Evolutionary conservation across 2,888 invertebrate species (phyloP), one percentile per base, ranked within the genome.

Genomic region (Eilema sororculum): DNA sequence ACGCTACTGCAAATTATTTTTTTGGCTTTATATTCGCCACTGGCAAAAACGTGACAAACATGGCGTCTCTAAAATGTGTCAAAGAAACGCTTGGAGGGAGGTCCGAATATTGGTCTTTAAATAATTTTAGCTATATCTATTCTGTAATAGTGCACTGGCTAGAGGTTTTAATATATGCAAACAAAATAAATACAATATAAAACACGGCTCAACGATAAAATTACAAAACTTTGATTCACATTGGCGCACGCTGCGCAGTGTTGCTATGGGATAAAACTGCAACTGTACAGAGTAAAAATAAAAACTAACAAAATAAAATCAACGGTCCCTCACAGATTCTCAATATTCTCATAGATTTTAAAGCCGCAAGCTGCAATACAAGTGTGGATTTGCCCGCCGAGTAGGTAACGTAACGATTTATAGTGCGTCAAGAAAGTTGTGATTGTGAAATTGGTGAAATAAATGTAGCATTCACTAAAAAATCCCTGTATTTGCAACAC

Each of bases 41-140:
- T 90, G 84, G 89, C 87, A 91, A 93, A 94, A 94, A 94, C 94
- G 94, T 94, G 94, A 94, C 94, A 91, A 94, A 93, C 89, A 94
- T 94, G 94, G 94, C 94, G 94, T 92, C 92, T 79, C 68, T 78
- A 77, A 80, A 86, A 87, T 85, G 84, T 89, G 90, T 90, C 90
- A 90, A 77, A 82, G 81, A 81, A 75, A 81, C 75, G 83, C 79
- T 84, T 78, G 73, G 80, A 79, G 78, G 81, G 82, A 82, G 78
- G 82, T 79, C 76, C 69, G 56, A 75, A 13, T 52, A 67, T 70
- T 67, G 28, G 33, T 13, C 69, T 65, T 61, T 24, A 20, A 22
- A 30, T 30, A 65, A 16, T 61, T 61, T 71, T 37, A 56, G 20
- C n/a, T 33, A 63, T 22, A 20, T 52, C 24, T 70, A 25, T 28